Evolutionary conservation across 2,888 invertebrate genomes (phyloP).

Genomic region (Andricus curvator): DNA sequence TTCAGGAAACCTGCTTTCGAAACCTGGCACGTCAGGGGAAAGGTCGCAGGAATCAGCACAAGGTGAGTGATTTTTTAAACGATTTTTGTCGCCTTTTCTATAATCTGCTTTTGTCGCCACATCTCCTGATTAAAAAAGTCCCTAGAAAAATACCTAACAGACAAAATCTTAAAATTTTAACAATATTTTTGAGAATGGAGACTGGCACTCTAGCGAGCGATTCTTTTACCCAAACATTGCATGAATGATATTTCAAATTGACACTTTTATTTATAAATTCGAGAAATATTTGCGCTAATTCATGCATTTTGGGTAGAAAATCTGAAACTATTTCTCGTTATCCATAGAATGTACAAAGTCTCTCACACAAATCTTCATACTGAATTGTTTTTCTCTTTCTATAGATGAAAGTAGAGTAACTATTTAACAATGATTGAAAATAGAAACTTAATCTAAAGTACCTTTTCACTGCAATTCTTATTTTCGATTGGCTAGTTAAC

Average conservation of each 20-base stretch:
- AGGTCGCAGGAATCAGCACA: conserved; percentile 76
- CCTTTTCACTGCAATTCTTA: conserved; percentile 14
- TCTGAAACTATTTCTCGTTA: conserved; percentile 44
- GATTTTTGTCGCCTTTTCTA: conserved; percentile 50
- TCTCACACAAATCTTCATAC: conserved; percentile 54
- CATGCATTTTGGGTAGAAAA: conserved; percentile 59
- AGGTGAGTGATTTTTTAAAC: conserved; percentile 71
- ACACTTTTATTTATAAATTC: not conserved
- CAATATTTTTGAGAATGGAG: conserved; percentile 23
- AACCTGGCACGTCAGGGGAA: conserved; percentile 77
- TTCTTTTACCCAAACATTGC: conserved; percentile 60
- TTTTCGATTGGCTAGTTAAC: conserved; percentile 66
- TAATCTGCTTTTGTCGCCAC: conserved; percentile 61
- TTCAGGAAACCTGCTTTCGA: conserved; percentile 76
- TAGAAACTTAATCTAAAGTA: conserved; percentile 15
- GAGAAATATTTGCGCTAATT: conserved; percentile 36
- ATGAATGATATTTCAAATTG: conserved; percentile 13
- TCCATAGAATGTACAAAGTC: conserved; percentile 57
- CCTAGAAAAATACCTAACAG: not conserved
- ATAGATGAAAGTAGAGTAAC: conserved; percentile 54
- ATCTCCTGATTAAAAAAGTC: conserved; percentile 7
- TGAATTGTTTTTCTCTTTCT: conserved; percentile 56
- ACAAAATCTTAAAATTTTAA: not conserved
- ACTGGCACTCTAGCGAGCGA: conserved; percentile 55
- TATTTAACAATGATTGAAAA: conserved; percentile 16